Evolutionary conservation across 2,797 vertebrate species (phyloP), one percentile per base, ranked within the genome.

Genomic region (Sebastiscus tertius): DNA sequence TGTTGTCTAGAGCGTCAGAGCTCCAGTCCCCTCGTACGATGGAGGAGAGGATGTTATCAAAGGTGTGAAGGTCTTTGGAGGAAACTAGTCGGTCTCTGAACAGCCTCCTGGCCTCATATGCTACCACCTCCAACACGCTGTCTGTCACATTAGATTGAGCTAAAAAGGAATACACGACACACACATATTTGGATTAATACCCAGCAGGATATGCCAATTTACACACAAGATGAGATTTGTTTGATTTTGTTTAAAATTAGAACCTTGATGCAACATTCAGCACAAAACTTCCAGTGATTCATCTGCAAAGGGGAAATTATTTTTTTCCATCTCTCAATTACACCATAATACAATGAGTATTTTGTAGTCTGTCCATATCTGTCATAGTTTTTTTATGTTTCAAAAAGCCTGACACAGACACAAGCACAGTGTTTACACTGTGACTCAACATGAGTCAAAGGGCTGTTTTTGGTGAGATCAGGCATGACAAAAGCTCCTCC

Each of bases 1-100:
- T 96, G 89, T 96, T 97, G 68, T 98, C 97, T 12, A 98, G 89
- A 62, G 96, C 86, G 14, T 98, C 97, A 46, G 97, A 97, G 77
- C 96, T 94, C 98, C 98, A 99, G 80, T 99, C 98, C 82, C 93
- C 96, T 55, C 96, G 95, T 88, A 99, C 92, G 70, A 99, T 96
- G 14, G 98, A 97, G 8, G 94, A 94, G 80, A 99, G 96, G 93
- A 99, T 94, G 92, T 94, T 97, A 81, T 99, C 98, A 91, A 99
- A 99, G 33, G 94, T 70, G 74, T 97, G 94, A 72, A 96, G 91
- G 80, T 98, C 98, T 92, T 97, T 98, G 60, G 89, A 46, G 63
- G 95, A 96, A 88, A 98, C 99, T 24, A 99, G 96, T 75, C 96
- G 96, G 91, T 99, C 98, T 91, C 98, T 96, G 93, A 99, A 99